phyloP scores from a whole-genome alignment of 2,113 vertebrate genomes.

The Procavia capensis region DNA sequence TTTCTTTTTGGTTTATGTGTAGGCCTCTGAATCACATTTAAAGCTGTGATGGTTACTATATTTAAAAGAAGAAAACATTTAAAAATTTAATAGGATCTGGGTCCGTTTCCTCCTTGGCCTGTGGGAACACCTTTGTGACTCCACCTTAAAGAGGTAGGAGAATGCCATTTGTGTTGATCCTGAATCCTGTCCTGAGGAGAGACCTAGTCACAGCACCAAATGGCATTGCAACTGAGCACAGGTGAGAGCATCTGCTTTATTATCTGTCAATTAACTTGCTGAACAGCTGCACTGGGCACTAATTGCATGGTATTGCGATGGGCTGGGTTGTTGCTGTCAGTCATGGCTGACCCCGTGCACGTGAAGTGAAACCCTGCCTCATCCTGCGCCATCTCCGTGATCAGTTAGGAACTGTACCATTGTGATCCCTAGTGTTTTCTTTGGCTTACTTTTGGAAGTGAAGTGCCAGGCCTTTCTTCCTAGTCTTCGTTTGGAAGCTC shows the following conservation, averaged over 20 bases:
- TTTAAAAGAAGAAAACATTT: neutral
- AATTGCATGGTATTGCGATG: neutral
- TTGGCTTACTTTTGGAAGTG: too few species aligned
- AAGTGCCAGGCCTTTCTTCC: neutral
- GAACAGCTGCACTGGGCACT: neutral
- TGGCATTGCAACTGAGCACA: neutral
- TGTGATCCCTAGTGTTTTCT: neutral
- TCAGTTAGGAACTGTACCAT: neutral
- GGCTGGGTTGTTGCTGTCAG: neutral
- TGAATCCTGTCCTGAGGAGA: neutral
- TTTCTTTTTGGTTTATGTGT: too few species aligned
- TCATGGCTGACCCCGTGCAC: neutral
- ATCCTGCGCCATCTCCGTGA: neutral
- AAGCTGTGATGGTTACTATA: neutral
- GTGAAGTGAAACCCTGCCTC: neutral
- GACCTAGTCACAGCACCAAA: neutral
- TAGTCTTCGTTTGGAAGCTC: neutral
- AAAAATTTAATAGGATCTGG: neutral
- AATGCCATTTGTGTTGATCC: neutral
- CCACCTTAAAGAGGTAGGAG: neutral
- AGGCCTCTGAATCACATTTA: neutral
- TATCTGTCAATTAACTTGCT: neutral
- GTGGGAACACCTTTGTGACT: neutral
- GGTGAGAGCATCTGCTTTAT: neutral
- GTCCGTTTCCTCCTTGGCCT: neutral